These are phyloP conservation scores for Pterocles burchelli DNA, from an alignment of 2,113 vertebrate species.

Conservation along the genomic window DNA sequence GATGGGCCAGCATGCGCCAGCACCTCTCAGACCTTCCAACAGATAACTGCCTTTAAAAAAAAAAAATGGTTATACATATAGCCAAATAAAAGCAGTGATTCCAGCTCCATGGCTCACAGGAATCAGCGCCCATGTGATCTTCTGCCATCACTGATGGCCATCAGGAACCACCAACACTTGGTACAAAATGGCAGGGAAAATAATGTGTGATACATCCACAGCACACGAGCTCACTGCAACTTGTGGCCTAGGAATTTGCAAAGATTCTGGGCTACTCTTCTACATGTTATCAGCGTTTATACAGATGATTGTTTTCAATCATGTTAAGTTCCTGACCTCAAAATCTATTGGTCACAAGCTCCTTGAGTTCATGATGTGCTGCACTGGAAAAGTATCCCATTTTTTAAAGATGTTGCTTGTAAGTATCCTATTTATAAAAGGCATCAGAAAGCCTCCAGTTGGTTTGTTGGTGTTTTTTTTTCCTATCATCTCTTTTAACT, in stretches of 20 bases:
- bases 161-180: background rate
- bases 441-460: background rate
- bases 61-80: background rate
- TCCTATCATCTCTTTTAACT: background rate
- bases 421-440: background rate
- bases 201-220: background rate
- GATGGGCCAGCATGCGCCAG: background rate
- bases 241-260: background rate
- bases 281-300: background rate
- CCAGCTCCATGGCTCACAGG: background rate
- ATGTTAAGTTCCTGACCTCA: background rate
- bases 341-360: background rate
- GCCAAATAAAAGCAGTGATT: background rate
- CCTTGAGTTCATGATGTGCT: background rate
- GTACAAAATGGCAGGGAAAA: background rate
- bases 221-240: background rate
- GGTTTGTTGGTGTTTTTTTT: background rate
- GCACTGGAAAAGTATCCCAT: background rate
- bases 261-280: background rate
- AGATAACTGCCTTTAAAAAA: background rate
- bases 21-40: background rate
- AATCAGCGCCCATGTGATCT: background rate
- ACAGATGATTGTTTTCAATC: background rate
- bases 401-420: background rate
- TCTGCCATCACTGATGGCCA: background rate